Evolutionary conservation across 2,888 invertebrate species (phyloP).

Genomic region (Drosophila sordidapex): DNA sequence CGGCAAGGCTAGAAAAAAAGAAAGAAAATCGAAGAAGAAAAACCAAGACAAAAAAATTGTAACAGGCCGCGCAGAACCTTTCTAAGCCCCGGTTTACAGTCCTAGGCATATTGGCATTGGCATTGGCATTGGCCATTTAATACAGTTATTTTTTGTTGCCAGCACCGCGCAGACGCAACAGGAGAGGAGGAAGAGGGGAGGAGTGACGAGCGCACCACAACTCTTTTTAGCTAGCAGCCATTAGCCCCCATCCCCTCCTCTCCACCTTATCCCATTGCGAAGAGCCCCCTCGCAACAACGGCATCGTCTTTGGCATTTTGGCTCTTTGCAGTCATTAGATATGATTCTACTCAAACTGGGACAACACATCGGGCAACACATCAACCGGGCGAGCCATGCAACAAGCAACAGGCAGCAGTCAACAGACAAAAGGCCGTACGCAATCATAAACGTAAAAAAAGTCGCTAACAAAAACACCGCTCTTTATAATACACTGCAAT

Average conservation of each 20-base stretch:
- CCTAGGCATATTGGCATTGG: conserved; percentile 45
- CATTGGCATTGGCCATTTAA: conserved; percentile 69
- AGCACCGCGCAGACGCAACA: conserved; percentile 45
- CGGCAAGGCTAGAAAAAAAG: conserved; percentile 30
- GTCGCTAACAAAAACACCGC: conserved; percentile 11
- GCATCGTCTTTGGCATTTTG: conserved; percentile 25
- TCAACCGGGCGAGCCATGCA: conserved; percentile 17
- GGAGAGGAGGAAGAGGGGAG: background rate
- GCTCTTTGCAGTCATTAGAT: conserved; percentile 70
- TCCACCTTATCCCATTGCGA: background rate
- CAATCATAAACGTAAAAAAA: conserved; percentile 42
- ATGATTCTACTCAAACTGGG: conserved; percentile 72
- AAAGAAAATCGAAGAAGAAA: conserved; percentile 26
- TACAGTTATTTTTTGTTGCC: conserved; percentile 71
- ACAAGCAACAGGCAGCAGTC: conserved; percentile 18
- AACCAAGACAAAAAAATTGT: conserved; percentile 38
- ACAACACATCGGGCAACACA: conserved; percentile 42
- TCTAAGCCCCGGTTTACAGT: conserved; percentile 45
- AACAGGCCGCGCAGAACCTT: conserved; percentile 53
- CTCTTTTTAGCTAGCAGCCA: conserved; percentile 61
- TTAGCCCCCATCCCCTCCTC: conserved; percentile 36
- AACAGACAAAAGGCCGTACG: conserved; percentile 41
- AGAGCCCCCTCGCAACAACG: conserved; percentile 17
- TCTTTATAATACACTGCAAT: conserved; percentile 27
- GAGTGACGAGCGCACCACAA: conserved; percentile 9